A percentile compares a stretch with the other conserved stretches of the same genome.
phyloP scores from a whole-genome alignment of 1,140 invertebrate genomes.

The Saccostrea cuccullata region DNA sequence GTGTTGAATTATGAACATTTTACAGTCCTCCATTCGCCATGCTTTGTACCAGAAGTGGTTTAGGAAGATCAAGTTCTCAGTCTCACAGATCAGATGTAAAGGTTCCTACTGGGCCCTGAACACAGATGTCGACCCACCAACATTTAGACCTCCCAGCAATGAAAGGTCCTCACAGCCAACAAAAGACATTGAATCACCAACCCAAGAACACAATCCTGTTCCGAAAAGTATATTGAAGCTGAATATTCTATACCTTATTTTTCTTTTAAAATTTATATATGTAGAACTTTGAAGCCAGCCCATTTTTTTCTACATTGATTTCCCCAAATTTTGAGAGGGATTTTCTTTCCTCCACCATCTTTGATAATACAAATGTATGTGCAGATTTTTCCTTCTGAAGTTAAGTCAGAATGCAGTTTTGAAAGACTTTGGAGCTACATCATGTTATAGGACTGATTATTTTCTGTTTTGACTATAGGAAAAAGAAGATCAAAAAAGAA shows the following conservation, averaged over 20 bases:
- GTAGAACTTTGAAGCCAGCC: too few species aligned
- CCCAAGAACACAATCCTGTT: background rate
- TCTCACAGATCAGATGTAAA: conserved; percentile 64
- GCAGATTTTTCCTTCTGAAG: too few species aligned
- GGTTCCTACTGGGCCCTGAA: conserved; percentile 73
- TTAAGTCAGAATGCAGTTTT: too few species aligned
- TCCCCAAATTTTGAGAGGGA: too few species aligned
- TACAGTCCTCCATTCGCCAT: conserved; percentile 73
- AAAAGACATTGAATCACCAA: background rate
- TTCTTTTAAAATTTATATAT: too few species aligned
- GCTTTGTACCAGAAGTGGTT: conserved; percentile 76
- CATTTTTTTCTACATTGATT: too few species aligned
- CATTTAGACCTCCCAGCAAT: background rate
- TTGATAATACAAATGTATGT: too few species aligned
- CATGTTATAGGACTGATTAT: background rate
- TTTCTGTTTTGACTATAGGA: background rate
- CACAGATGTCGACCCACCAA: conserved; percentile 43
- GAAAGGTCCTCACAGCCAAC: conserved; percentile 77
- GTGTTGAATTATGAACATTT: conserved; percentile 27
- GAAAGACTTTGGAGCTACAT: too few species aligned
- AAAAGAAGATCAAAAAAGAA: background rate
- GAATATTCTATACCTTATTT: too few species aligned
- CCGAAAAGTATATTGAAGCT: background rate
- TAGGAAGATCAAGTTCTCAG: conserved; percentile 66
- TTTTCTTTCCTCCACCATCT: too few species aligned